Conservation (phyloP, 92 coral and sea anemone genomes). For the Hydrozoanthus gracilis region DNA sequence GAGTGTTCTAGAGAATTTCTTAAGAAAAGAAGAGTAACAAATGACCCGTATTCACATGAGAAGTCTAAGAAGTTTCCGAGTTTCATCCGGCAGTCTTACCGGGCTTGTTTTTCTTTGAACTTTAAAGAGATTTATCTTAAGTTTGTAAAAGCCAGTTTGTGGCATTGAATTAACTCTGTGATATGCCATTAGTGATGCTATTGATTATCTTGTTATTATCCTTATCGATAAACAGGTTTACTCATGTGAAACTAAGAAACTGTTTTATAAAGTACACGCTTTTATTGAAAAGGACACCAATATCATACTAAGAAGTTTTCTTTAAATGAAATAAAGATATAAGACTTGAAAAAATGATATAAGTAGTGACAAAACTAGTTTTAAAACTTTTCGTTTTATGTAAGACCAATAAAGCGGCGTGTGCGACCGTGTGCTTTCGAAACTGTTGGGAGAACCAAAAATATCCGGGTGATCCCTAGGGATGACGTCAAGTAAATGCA, state of each 20-base stretch:
- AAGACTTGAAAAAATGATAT: background rate
- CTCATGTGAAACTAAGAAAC: background rate
- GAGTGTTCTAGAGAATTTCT: background rate
- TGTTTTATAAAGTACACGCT: slow-evolving; percentile 10
- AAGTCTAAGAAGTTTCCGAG: background rate
- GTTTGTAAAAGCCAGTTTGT: background rate
- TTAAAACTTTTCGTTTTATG: too few relatives aligned
- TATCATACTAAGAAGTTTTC: background rate
- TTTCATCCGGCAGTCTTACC: too few relatives aligned
- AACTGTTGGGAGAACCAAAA: background rate
- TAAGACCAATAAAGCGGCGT: background rate
- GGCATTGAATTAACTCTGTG: background rate
- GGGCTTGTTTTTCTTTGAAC: background rate
- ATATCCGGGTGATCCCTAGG: background rate
- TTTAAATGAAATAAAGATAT: background rate
- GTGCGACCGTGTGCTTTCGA: background rate
- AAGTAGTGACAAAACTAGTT: too few relatives aligned
- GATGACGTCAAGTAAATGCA: slow-evolving; percentile 7
- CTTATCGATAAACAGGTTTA: background rate
- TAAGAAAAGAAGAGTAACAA: background rate
- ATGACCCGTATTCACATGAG: background rate
- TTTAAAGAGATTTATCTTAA: background rate
- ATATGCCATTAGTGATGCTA: too few relatives aligned
- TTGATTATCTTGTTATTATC: background rate
- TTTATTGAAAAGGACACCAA: background rate